These are phyloP conservation scores for Paralichthys olivaceus DNA, from an alignment of 2,113 vertebrate genomes.

Conservation along the genomic window DNA sequence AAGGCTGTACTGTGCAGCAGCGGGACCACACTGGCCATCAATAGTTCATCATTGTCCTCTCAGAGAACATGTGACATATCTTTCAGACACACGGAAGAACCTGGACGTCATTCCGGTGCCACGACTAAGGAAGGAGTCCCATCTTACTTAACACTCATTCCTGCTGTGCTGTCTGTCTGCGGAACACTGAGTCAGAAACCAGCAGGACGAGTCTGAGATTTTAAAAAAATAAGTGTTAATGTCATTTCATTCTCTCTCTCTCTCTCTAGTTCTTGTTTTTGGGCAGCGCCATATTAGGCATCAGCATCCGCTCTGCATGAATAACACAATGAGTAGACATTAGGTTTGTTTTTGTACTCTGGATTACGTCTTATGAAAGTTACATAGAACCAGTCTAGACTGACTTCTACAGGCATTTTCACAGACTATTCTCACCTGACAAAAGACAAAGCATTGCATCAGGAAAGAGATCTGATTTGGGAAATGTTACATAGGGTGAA, in stretches of 20 bases:
- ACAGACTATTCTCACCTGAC: not conserved
- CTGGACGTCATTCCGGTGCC: not conserved
- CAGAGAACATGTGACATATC: conserved; percentile 23
- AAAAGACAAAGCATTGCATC: not conserved
- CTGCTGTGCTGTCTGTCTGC: conserved; percentile 3
- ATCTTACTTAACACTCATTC: conserved; percentile 8
- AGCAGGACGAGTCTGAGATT: conserved; percentile 27
- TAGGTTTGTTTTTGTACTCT: not conserved
- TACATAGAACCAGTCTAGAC: not conserved
- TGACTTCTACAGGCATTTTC: not conserved
- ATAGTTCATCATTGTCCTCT: not conserved
- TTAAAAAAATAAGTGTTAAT: not conserved
- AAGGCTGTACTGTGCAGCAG: too few species aligned
- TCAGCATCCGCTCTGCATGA: not conserved
- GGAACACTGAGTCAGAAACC: conserved; percentile 42
- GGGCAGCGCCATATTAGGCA: conserved; percentile 10
- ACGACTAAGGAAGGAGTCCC: not conserved
- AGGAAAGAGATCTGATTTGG: not conserved
- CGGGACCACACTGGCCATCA: too few species aligned
- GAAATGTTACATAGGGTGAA: too few species aligned
- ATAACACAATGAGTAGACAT: conserved; percentile 7
- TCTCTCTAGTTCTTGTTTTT: not conserved
- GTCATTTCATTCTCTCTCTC: not conserved
- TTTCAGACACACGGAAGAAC: not conserved
- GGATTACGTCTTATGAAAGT: conserved; percentile 20